Evolutionary conservation across 2,888 invertebrate species (phyloP).

Genomic region (Lasioglossum oenotherae): DNA sequence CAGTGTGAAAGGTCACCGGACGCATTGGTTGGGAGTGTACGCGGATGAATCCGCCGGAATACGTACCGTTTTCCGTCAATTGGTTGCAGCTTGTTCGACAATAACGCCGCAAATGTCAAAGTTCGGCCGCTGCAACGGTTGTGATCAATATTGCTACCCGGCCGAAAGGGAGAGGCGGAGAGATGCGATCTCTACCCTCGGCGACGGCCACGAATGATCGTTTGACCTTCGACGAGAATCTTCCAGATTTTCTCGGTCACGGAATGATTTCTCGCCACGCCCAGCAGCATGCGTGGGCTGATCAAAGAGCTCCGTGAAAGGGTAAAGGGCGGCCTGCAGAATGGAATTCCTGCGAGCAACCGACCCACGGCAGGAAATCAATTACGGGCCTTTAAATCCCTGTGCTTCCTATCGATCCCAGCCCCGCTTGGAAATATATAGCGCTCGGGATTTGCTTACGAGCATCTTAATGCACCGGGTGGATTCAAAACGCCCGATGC

Average conservation of each 20-base stretch:
- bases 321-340: slow-evolving; percentile 43
- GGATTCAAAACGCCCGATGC: neutral
- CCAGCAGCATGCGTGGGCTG: slow-evolving; percentile 40
- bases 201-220: slow-evolving; percentile 6
- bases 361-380: slow-evolving; percentile 36
- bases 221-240: slow-evolving; percentile 54
- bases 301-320: slow-evolving; percentile 28
- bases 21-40: neutral
- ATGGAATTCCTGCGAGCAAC: slow-evolving; percentile 25
- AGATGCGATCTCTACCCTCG: slow-evolving; percentile 29
- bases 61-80: slow-evolving; percentile 37
- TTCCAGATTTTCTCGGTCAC: slow-evolving; percentile 28
- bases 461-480: slow-evolving; percentile 21
- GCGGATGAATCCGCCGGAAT: slow-evolving; percentile 1
- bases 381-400: slow-evolving; percentile 44
- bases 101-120: slow-evolving; percentile 65
- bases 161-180: neutral
- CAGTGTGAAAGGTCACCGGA: neutral
- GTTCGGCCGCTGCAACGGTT: slow-evolving; percentile 61
- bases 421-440: slow-evolving; percentile 1
- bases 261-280: slow-evolving; percentile 41
- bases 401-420: slow-evolving; percentile 41
- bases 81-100: slow-evolving; percentile 10
- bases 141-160: slow-evolving; percentile 65
- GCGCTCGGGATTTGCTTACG: slow-evolving; percentile 23